These are phyloP conservation scores for Sapayoa aenigma DNA, from an alignment of 2,113 vertebrate genomes.

Conservation along the genomic window DNA sequence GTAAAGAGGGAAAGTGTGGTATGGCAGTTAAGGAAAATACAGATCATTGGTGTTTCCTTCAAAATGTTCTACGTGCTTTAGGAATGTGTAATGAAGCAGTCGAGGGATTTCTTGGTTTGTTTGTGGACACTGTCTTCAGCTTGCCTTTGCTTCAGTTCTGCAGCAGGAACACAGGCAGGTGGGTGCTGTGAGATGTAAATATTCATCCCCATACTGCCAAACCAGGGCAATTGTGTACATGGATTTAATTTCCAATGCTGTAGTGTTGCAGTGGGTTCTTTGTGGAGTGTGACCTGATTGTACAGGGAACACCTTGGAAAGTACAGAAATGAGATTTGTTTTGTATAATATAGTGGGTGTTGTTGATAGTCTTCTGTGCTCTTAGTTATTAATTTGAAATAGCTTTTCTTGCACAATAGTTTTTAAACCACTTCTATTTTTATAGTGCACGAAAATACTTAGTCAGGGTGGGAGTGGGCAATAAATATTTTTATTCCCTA, in stretches of 20 bases:
- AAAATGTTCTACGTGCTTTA: background rate
- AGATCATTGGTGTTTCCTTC: background rate
- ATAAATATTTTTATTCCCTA: slow-evolving; percentile 31
- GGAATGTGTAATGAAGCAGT: background rate
- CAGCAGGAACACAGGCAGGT: background rate
- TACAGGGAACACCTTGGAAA: background rate
- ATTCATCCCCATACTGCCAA: background rate
- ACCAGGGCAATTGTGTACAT: background rate
- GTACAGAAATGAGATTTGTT: background rate
- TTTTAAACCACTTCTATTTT: background rate
- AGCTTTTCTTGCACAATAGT: background rate
- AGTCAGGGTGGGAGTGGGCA: background rate
- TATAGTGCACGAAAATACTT: background rate
- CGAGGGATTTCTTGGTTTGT: background rate
- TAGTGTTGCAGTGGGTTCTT: background rate
- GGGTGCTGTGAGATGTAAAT: background rate
- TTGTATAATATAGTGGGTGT: background rate
- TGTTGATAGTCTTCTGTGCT: background rate
- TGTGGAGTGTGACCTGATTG: background rate
- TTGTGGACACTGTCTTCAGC: background rate
- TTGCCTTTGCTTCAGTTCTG: background rate
- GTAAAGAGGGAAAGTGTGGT: background rate
- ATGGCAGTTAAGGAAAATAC: background rate
- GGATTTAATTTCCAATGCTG: background rate
- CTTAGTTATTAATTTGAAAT: background rate